Base-by-base conservation (phyloP, 2,888 invertebrate genomes). In the Entomobrya proxima region DNA sequence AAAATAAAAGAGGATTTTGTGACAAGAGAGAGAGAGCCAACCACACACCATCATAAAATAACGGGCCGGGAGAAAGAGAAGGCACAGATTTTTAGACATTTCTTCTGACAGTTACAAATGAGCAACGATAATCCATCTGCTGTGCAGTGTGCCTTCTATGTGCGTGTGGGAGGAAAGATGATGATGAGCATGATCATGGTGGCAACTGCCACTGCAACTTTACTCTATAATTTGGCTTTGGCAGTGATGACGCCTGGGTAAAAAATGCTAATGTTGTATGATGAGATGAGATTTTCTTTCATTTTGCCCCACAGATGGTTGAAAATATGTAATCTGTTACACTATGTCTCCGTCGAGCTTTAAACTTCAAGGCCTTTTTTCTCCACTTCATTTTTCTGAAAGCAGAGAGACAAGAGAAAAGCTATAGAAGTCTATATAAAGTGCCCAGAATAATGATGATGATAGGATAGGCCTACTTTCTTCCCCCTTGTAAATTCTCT, bases 61-160 rank as follows among this genome's bases (percentile, higher is more conserved):
- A 21, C n/a, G 32, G 30, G 58, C 32, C 58, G n/a, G 11, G 32
- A 24, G 67, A 18, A 67, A 37, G 13, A 11, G 32, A 67, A 21
- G 21, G 40, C 15, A 61, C 61, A 32, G 61, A 61, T 32, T 61
- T 32, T 32, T 27, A 32, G 32, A 55, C 55, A 55, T 24, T 24
- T 55, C n/a, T 55, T 21, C 55, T 69, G 69, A 69, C 69, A 69
- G 69, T 44, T 69, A 69, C 69, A 69, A 69, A 69, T 69, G 69
- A 69, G 44, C 69, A 44, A 69, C 44, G 69, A 69, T 69, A 69
- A 69, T 44, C 69, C 69, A 44, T 69, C 40, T 35, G n/a, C n/a
- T n/a, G n/a, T n/a, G n/a, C n/a, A n/a, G n/a, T n/a, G n/a, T n/a
- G n/a, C n/a, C n/a, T n/a, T n/a, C n/a, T n/a, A n/a, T n/a, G 69